Percentiles rank a stretch among this genome's conserved stretches.
phyloP scores from a whole-genome alignment of 2,113 vertebrate genomes.

The Oncorhynchus clarkii region DNA sequence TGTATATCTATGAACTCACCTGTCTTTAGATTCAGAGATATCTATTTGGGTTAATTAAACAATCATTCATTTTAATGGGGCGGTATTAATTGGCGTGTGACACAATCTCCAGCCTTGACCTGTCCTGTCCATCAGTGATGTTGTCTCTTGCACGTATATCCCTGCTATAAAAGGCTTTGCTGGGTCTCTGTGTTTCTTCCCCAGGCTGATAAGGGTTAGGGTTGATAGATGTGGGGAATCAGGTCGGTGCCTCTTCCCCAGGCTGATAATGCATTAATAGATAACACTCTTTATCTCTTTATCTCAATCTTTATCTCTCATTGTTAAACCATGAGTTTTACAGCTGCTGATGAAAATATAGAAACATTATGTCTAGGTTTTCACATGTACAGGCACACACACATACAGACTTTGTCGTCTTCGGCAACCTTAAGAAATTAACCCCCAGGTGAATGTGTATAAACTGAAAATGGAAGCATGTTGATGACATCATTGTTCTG shows the following conservation, averaged over 20 bases:
- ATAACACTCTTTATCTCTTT: conserved; percentile 16
- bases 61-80: conserved; percentile 4
- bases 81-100: conserved; percentile 16
- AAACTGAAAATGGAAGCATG: background rate
- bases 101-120: conserved; percentile 15
- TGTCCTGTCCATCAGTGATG: background rate
- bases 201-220: conserved; percentile 1
- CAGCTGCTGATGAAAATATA: background rate
- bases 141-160: background rate
- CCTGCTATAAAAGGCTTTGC: conserved; percentile 16
- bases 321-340: background rate
- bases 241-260: conserved; percentile 7
- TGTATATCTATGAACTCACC: too few species aligned
- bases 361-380: background rate
- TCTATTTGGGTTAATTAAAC: background rate
- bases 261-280: conserved; percentile 14
- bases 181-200: background rate
- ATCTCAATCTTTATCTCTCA: background rate
- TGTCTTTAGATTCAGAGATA: too few species aligned
- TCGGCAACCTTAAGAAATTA: background rate
- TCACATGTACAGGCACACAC: background rate
- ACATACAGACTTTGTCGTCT: background rate
- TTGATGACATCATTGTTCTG: background rate
- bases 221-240: background rate
- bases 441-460: background rate